phyloP scores from a whole-genome alignment of 2,113 vertebrate species.

The Albula goreensis region DNA sequence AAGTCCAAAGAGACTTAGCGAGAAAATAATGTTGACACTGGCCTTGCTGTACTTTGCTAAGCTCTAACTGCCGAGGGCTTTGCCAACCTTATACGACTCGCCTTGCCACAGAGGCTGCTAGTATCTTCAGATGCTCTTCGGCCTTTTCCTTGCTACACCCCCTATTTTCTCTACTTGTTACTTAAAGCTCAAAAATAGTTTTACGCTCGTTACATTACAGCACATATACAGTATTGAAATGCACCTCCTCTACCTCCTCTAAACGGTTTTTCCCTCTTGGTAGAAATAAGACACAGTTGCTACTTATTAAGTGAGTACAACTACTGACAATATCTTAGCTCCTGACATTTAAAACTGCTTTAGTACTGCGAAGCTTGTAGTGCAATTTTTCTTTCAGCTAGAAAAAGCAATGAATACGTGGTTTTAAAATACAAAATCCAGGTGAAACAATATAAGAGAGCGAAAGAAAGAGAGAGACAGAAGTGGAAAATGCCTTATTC shows the following conservation, averaged over 20 bases:
- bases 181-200: no score
- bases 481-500: background rate
- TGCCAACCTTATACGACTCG: background rate
- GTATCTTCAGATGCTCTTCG: no score
- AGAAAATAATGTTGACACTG: background rate
- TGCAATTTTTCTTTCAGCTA: background rate
- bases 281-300: background rate
- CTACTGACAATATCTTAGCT: background rate
- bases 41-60: background rate
- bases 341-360: background rate
- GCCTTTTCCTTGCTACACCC: no score
- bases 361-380: background rate
- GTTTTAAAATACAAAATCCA: background rate
- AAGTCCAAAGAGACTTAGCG: background rate
- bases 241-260: background rate
- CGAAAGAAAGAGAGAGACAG: background rate
- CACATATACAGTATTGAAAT: background rate
- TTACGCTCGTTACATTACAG: no score
- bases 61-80: background rate
- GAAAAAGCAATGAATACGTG: background rate
- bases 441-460: no score
- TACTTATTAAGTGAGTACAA: background rate
- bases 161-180: background rate
- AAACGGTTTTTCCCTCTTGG: background rate
- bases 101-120: no score